phyloP scores from a whole-genome alignment of 2,888 invertebrate species.

The Parnassius orleans region DNA sequence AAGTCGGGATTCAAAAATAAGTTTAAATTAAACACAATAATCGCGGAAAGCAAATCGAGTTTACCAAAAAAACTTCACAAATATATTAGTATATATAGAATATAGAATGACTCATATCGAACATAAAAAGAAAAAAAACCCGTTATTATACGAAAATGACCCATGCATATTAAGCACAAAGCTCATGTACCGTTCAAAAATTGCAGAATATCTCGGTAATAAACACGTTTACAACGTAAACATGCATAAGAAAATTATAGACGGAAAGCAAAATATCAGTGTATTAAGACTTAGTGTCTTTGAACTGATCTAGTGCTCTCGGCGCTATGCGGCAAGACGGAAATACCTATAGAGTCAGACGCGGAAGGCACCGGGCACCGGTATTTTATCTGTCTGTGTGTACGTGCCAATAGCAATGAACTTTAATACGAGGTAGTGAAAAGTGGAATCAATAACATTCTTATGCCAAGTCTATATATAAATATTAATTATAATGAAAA shows the following conservation, averaged over 20 bases:
- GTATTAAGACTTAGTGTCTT: slow-evolving; percentile 9
- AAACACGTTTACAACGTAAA: neutral
- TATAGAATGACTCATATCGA: too few relatives aligned
- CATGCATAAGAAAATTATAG: slow-evolving; percentile 2
- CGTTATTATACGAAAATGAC: too few relatives aligned
- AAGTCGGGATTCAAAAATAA: too few relatives aligned
- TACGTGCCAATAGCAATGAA: slow-evolving; percentile 25
- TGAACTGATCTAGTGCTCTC: slow-evolving; percentile 47
- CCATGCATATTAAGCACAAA: too few relatives aligned
- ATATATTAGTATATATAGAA: too few relatives aligned
- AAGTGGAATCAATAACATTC: neutral
- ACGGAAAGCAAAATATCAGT: slow-evolving; percentile 10
- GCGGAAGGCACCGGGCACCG: slow-evolving; percentile 35
- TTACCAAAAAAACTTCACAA: too few relatives aligned
- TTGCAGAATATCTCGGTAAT: neutral
- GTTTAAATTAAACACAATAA: too few relatives aligned
- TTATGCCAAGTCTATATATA: too few relatives aligned
- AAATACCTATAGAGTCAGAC: slow-evolving; percentile 39
- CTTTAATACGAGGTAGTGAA: slow-evolving; percentile 4
- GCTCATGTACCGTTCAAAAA: slow-evolving; percentile 4
- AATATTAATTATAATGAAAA: too few relatives aligned
- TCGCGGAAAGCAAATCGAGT: too few relatives aligned
- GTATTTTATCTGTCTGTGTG: slow-evolving; percentile 26
- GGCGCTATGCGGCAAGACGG: slow-evolving; percentile 53
- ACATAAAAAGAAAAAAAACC: too few relatives aligned